These are phyloP conservation scores for Tenrec ecaudatus DNA, from an alignment of 2,113 vertebrate species.

Conservation along the genomic window DNA sequence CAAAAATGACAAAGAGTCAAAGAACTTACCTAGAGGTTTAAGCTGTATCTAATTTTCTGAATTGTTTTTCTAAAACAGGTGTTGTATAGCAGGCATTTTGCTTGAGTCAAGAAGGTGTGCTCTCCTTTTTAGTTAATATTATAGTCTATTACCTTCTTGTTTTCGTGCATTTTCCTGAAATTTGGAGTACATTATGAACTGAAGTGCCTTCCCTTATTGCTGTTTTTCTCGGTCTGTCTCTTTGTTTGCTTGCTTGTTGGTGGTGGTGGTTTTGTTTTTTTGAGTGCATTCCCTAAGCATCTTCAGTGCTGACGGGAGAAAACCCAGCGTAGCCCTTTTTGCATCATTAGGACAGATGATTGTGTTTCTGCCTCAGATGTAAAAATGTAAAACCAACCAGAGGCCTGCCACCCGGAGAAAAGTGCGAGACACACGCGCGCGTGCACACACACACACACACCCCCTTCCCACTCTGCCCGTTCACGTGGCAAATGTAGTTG, in stretches of 20 bases:
- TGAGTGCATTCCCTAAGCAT: background rate
- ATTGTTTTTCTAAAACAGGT: slow-evolving; percentile 62
- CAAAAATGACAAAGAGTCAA: slow-evolving; percentile 15
- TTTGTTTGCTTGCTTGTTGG: background rate
- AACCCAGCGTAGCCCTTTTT: background rate
- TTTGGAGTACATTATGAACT: slow-evolving; percentile 22
- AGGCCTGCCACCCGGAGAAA: background rate
- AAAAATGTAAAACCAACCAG: background rate
- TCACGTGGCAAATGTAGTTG: slow-evolving; percentile 36
- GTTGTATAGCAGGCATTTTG: slow-evolving; percentile 46
- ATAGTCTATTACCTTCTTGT: background rate
- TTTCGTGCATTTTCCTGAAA: slow-evolving; percentile 50
- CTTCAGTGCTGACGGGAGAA: background rate
- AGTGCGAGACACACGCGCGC: background rate
- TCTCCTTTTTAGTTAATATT: slow-evolving; percentile 33
- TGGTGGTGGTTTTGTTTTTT: background rate
- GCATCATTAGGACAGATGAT: background rate
- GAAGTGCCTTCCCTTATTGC: background rate
- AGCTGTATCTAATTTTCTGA: slow-evolving; percentile 58
- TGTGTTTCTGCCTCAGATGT: slow-evolving; percentile 30
- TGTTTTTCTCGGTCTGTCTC: background rate
- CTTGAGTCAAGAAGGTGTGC: slow-evolving; percentile 53
- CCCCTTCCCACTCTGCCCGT: slow-evolving; percentile 1
- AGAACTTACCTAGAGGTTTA: slow-evolving; percentile 21
- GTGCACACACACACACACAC: background rate